Evolutionary conservation across 1,140 invertebrate genomes (phyloP).

Genomic region (Polypedilum vanderplanki): DNA sequence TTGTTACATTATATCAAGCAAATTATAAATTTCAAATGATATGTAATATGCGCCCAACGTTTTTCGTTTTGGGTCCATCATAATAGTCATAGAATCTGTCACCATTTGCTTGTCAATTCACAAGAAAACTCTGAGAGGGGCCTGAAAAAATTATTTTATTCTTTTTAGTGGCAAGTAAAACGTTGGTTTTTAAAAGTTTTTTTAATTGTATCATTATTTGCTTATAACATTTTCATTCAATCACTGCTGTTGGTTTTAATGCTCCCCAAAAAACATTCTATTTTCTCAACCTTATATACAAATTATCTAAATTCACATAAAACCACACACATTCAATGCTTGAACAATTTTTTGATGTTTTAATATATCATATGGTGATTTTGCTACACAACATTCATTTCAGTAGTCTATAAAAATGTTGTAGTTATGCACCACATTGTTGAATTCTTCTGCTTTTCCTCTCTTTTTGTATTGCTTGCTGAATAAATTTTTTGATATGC

Average conservation of each 20-base stretch:
- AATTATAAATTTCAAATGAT: too few relatives aligned
- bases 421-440: slow-evolving; percentile 16
- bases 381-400: not conserved
- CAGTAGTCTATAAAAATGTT: not conserved
- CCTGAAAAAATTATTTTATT: too few relatives aligned
- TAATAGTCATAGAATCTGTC: too few relatives aligned
- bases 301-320: not conserved
- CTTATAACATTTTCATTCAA: not conserved
- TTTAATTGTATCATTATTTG: too few relatives aligned
- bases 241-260: not conserved
- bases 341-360: slow-evolving; percentile 11
- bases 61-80: too few relatives aligned
- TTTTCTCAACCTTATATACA: not conserved
- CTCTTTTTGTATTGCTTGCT: not conserved
- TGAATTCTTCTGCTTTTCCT: not conserved
- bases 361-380: slow-evolving; percentile 1
- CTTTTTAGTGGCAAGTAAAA: too few relatives aligned
- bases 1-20: too few relatives aligned
- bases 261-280: not conserved
- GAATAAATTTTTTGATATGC: slow-evolving; percentile 25
- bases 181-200: too few relatives aligned
- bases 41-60: too few relatives aligned
- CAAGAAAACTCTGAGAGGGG: too few relatives aligned
- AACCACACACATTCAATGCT: not conserved
- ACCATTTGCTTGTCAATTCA: too few relatives aligned